Percentiles rank a stretch among this genome's conserved stretches.
These are phyloP conservation scores for Mimumesa dahlbomi DNA, from an alignment of 2,888 invertebrate genomes.

Conservation along the genomic window DNA sequence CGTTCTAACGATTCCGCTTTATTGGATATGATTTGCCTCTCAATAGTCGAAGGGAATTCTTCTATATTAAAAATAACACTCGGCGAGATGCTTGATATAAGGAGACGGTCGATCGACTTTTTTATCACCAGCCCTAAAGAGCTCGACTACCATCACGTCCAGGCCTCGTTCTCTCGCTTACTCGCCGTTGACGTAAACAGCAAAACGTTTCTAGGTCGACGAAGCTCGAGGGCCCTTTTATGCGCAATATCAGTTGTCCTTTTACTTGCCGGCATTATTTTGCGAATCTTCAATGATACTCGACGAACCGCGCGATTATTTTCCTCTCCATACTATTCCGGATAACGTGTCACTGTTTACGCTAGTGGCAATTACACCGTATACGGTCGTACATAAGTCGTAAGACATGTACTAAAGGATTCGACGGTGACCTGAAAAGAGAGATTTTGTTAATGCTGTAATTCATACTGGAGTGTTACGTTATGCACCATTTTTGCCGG, in stretches of 20 bases:
- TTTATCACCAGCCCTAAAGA: constrained; percentile 30
- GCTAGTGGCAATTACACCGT: not conserved
- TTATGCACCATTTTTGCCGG: too few relatives aligned
- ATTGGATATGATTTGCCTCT: not conserved
- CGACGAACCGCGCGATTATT: not conserved
- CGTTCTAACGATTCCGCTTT: too few relatives aligned
- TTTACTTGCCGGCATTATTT: constrained; percentile 17
- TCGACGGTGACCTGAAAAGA: too few relatives aligned
- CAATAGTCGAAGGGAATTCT: not conserved
- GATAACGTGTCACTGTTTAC: not conserved
- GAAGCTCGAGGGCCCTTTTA: constrained; percentile 27
- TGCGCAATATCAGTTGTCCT: constrained; percentile 28
- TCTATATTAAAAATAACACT: constrained; percentile 44
- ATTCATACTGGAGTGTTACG: too few relatives aligned
- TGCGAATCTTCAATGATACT: constrained; percentile 12
- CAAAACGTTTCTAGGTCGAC: constrained; percentile 42
- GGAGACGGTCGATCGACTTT: constrained; percentile 26
- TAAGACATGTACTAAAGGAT: too few relatives aligned
- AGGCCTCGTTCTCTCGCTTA: constrained; percentile 23
- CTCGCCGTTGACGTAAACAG: constrained; percentile 31
- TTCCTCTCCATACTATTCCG: not conserved
- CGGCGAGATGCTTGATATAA: not conserved
- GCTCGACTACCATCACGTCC: constrained; percentile 31
- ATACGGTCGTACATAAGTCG: too few relatives aligned
- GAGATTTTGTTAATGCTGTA: too few relatives aligned